Conservation (phyloP, 2,888 invertebrate species). For the Sarcophaga caerulescens region DNA sequence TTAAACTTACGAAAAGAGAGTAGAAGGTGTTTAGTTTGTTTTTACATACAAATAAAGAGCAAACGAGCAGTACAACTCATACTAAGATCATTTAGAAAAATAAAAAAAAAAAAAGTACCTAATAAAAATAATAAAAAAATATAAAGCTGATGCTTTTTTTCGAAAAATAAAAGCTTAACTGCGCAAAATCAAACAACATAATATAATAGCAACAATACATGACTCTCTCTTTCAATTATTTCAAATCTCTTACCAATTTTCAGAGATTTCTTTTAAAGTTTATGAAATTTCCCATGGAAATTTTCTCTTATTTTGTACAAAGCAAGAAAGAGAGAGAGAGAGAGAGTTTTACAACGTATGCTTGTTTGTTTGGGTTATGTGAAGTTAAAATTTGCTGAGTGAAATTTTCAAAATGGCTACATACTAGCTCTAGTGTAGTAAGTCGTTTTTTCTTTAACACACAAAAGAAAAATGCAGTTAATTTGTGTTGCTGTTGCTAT, state of each 20-base stretch:
- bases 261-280: background rate
- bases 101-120: constrained; percentile 5
- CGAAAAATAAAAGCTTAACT: constrained; percentile 63
- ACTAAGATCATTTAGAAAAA: constrained; percentile 60
- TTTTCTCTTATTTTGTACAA: background rate
- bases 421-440: constrained; percentile 29
- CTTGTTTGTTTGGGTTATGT: background rate
- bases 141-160: constrained; percentile 27
- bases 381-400: constrained; percentile 59
- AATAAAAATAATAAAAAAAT: no score
- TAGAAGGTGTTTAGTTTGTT: background rate
- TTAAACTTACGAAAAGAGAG: background rate
- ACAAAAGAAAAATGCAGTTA: constrained; percentile 54
- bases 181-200: constrained; percentile 53
- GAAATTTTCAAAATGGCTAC: constrained; percentile 67
- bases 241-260: background rate
- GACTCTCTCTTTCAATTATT: background rate
- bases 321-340: background rate
- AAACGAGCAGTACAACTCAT: constrained; percentile 47
- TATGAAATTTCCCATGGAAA: constrained; percentile 19
- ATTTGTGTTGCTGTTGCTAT: background rate
- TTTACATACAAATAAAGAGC: background rate
- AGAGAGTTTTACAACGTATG: no score
- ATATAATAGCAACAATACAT: no score
- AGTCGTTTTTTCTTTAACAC: no score